These are phyloP conservation scores for Paedocypris micromegethes DNA, from an alignment of 2,797 vertebrate species.

Conservation along the genomic window DNA sequence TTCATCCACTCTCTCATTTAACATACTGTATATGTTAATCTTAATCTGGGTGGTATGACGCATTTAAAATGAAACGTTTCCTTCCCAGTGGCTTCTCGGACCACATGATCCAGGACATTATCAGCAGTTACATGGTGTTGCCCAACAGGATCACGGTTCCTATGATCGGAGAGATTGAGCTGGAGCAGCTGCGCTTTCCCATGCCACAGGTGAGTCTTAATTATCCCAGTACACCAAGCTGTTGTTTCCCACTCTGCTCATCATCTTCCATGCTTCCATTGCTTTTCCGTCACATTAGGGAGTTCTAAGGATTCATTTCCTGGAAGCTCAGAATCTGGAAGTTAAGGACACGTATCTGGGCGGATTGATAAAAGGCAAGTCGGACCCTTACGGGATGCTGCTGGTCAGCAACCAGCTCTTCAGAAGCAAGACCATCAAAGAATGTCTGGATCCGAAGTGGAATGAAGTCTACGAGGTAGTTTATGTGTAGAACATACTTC, in stretches of 20 bases:
- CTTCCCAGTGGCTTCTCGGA: constrained; percentile 83
- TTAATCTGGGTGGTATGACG: no score
- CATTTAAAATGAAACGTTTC: neutral
- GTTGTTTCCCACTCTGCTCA: neutral
- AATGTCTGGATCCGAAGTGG: constrained; percentile 92
- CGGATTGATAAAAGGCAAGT: constrained; percentile 93
- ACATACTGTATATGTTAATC: no score
- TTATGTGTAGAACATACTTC: no score
- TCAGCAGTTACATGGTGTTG: constrained; percentile 91
- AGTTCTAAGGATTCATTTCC: constrained; percentile 89
- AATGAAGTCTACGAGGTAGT: constrained; percentile 93
- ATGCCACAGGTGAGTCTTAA: constrained; percentile 82
- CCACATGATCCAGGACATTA: constrained; percentile 90
- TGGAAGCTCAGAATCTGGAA: constrained; percentile 92
- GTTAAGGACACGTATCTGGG: constrained; percentile 91
- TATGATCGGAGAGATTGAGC: constrained; percentile 84
- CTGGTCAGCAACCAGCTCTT: constrained; percentile 90
- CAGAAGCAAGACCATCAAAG: constrained; percentile 93
- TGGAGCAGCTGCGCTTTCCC: constrained; percentile 87
- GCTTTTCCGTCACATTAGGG: constrained; percentile 66
- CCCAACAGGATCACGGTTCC: constrained; percentile 94
- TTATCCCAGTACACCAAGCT: no score
- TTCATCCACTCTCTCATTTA: no score
- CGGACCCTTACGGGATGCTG: constrained; percentile 90
- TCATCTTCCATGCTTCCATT: neutral